Conservation (phyloP, 2,888 invertebrate genomes). For the Plutella xylostella region DNA sequence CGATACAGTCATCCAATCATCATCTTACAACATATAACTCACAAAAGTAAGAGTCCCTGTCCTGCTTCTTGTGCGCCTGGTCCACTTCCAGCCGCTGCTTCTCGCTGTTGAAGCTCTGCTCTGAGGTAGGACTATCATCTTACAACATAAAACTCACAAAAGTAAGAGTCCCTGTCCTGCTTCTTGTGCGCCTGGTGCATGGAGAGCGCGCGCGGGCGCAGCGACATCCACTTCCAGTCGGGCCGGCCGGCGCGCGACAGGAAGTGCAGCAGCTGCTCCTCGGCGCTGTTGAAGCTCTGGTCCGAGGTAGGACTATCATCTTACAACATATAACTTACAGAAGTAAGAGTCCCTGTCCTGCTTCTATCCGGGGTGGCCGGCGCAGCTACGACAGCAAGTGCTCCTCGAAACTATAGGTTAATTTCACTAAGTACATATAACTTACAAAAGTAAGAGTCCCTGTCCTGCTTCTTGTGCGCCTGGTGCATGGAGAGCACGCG, state of each 20-base stretch:
- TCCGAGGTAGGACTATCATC: constrained; percentile 86
- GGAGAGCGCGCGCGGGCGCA: constrained; percentile 75
- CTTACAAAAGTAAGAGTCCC: constrained; percentile 83
- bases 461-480: constrained; percentile 76
- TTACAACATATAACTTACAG: constrained; percentile 70
- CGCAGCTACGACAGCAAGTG: too few species aligned
- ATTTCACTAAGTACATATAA: too few species aligned
- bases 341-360: constrained; percentile 83
- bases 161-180: constrained; percentile 82
- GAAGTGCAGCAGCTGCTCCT: constrained; percentile 88
- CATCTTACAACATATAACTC: constrained; percentile 42
- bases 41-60: constrained; percentile 83
- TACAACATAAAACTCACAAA: constrained; percentile 71
- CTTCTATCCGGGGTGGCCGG: too few species aligned
- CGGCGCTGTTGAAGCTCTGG: constrained; percentile 82
- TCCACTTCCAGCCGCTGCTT: constrained; percentile 77
- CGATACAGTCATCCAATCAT: too few species aligned
- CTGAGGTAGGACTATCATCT: too few species aligned
- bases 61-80: constrained; percentile 75
- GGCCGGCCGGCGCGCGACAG: constrained; percentile 82
- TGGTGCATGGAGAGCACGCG: constrained; percentile 73
- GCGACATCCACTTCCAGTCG: constrained; percentile 93
- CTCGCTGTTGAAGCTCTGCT: constrained; percentile 83
- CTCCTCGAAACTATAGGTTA: too few species aligned
- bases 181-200: constrained; percentile 72